Conservation (phyloP, 2,113 vertebrate genomes). For the Syngnathus floridae region DNA sequence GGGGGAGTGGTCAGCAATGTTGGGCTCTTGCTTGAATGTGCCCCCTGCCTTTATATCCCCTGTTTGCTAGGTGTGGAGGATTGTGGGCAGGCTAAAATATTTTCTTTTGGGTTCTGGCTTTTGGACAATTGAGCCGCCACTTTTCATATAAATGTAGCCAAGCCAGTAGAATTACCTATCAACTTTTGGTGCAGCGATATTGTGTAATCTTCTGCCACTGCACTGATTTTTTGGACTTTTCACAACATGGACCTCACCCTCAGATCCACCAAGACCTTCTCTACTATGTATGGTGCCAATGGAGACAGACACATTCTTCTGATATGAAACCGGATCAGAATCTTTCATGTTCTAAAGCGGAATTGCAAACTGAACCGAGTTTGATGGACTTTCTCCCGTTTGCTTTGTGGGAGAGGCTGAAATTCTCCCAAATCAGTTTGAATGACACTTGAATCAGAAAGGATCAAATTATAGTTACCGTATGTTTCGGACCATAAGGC, state of each 20-base stretch:
- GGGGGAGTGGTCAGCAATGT: slow-evolving; percentile 26
- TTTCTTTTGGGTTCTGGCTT: slow-evolving; percentile 50
- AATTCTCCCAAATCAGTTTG: background rate
- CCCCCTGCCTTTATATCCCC: slow-evolving; percentile 39
- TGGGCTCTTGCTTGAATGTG: slow-evolving; percentile 31
- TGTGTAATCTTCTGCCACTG: slow-evolving; percentile 53
- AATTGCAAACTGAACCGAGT: slow-evolving; percentile 7
- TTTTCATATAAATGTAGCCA: slow-evolving; percentile 30
- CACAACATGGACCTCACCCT: slow-evolving; percentile 57
- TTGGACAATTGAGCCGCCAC: slow-evolving; percentile 29
- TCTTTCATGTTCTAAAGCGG: slow-evolving; percentile 3
- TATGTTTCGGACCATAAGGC: no score
- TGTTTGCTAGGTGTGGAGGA: slow-evolving; percentile 48
- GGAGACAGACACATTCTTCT: slow-evolving; percentile 37
- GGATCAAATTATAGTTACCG: slow-evolving; percentile 30
- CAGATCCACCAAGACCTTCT: slow-evolving; percentile 55
- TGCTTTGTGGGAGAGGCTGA: slow-evolving; percentile 5
- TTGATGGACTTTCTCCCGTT: slow-evolving; percentile 25
- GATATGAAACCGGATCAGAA: slow-evolving; percentile 22
- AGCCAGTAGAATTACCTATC: slow-evolving; percentile 27
- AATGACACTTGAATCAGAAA: background rate
- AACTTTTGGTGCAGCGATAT: slow-evolving; percentile 33
- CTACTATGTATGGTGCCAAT: slow-evolving; percentile 61
- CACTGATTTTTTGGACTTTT: slow-evolving; percentile 21
- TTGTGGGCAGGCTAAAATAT: slow-evolving; percentile 40